phyloP scores from a whole-genome alignment of 2,113 vertebrate genomes.

The Laticauda laticaudata region DNA sequence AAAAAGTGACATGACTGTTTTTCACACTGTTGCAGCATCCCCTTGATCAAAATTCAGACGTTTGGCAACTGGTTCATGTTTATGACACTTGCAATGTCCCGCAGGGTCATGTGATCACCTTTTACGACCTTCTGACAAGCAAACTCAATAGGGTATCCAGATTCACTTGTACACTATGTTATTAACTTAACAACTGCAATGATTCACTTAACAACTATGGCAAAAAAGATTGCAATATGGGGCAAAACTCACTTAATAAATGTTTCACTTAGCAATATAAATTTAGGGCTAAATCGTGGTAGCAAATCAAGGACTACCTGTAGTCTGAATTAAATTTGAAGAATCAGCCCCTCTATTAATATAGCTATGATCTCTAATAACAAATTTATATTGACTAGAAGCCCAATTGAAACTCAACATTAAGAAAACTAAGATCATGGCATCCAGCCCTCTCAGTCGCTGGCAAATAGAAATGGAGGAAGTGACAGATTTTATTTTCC shows the following conservation, averaged over 20 bases:
- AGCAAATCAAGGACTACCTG: neutral
- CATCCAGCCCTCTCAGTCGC: no score
- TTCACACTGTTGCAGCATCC: neutral
- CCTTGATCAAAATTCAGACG: neutral
- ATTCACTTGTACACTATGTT: neutral
- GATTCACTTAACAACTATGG: neutral
- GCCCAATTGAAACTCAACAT: no score
- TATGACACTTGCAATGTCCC: neutral
- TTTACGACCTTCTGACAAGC: neutral
- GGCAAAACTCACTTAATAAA: neutral
- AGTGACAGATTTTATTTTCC: no score
- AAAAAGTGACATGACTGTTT: neutral
- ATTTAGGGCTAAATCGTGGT: neutral
- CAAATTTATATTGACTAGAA: neutral
- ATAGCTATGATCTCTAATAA: neutral
- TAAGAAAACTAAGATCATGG: no score
- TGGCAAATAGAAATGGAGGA: no score
- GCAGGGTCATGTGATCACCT: neutral
- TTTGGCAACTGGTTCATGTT: neutral
- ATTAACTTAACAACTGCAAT: neutral
- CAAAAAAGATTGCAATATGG: neutral
- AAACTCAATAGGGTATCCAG: neutral
- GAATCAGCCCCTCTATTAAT: neutral
- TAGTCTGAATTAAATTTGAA: neutral
- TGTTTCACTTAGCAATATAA: neutral